Evolutionary conservation across 2,888 invertebrate genomes (phyloP).

Genomic region (Mactromeris polynyma): DNA sequence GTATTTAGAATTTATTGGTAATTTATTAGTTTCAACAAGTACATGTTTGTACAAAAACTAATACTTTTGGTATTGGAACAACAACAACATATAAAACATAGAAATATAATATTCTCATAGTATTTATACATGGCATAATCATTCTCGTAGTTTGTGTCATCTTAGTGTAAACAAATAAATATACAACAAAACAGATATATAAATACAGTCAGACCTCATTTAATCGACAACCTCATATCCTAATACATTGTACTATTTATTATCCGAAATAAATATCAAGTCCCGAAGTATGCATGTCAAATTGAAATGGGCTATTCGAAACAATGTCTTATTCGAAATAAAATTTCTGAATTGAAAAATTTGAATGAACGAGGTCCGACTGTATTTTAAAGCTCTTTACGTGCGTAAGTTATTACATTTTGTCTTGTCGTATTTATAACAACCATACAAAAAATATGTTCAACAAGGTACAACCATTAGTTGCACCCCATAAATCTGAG

Average conservation of each 20-base stretch:
- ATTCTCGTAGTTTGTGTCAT: slow-evolving; percentile 2
- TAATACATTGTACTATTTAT: too few relatives aligned
- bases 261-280: too few relatives aligned
- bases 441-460: not conserved
- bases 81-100: slow-evolving; percentile 7
- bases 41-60: slow-evolving; percentile 38
- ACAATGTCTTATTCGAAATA: too few relatives aligned
- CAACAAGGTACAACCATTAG: not conserved
- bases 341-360: too few relatives aligned
- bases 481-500: not conserved
- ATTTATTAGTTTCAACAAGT: slow-evolving; percentile 36
- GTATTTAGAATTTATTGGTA: slow-evolving; percentile 17
- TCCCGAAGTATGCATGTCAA: too few relatives aligned
- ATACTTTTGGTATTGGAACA: slow-evolving; percentile 21
- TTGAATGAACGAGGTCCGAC: too few relatives aligned
- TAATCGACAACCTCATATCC: too few relatives aligned
- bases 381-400: not conserved
- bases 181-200: not conserved
- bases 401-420: not conserved
- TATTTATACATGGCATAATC: not conserved
- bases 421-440: not conserved
- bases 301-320: too few relatives aligned
- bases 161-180: slow-evolving; percentile 2
- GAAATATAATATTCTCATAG: not conserved
- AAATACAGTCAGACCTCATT: too few relatives aligned